Percentiles rank a stretch among this genome's conserved stretches.
Conservation (phyloP, 2,797 vertebrate species). For the Coccyzus lansbergi region DNA sequence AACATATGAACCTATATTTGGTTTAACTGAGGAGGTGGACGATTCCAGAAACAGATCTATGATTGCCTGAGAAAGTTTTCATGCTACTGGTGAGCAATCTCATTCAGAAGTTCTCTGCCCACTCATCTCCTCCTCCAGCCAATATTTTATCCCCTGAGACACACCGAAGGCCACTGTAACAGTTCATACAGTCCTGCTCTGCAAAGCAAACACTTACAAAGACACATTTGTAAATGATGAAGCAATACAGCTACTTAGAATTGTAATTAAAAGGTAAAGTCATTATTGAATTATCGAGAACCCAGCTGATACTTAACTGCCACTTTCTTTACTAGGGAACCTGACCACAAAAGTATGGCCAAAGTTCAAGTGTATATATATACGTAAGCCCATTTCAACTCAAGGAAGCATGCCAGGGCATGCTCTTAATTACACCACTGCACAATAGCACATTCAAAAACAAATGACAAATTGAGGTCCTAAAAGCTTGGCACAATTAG, state of each 20-base stretch:
- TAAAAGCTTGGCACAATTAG: background rate
- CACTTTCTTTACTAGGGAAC: background rate
- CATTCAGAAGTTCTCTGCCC: background rate
- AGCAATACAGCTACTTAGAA: background rate
- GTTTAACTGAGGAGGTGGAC: background rate
- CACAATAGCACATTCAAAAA: background rate
- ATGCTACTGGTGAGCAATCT: background rate
- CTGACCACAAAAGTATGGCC: background rate
- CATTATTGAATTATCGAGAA: rapidly evolving
- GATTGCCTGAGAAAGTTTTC: background rate
- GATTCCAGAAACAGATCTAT: background rate
- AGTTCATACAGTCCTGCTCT: background rate
- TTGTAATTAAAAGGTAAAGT: background rate
- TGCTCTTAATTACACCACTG: background rate
- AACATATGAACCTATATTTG: background rate
- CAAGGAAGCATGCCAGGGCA: background rate
- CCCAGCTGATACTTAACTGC: background rate
- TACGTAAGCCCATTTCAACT: background rate
- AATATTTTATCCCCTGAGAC: background rate
- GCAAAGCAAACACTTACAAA: background rate
- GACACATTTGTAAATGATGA: background rate
- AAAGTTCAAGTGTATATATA: background rate
- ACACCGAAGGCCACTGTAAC: background rate
- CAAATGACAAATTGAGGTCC: background rate
- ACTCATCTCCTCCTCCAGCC: background rate